Evolutionary conservation across 2,888 invertebrate genomes (phyloP).

Genomic region (Steinernema carpocapsae): DNA sequence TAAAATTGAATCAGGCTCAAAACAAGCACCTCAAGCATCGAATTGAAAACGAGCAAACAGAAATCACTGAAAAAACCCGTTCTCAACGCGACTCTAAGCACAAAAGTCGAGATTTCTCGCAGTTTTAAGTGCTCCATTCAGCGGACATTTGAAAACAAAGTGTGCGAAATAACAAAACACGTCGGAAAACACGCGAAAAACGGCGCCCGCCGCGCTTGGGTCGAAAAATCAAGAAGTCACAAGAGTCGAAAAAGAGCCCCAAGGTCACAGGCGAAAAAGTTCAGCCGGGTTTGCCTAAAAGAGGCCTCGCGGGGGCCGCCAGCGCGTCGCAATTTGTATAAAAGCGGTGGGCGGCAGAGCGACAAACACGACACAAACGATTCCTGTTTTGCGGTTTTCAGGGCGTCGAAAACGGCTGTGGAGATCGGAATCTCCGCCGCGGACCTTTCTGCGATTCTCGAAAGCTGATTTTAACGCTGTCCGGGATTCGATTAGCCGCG

Average conservation of each 20-base stretch:
- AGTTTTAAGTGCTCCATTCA: background rate
- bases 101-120: background rate
- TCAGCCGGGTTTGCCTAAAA: background rate
- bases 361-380: conserved; percentile 25
- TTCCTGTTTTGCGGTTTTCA: conserved; percentile 31
- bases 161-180: conserved; percentile 2
- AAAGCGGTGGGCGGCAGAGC: conserved; percentile 14
- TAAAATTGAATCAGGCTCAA: no score
- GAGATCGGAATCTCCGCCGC: conserved; percentile 20
- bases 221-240: conserved; percentile 3
- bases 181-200: background rate
- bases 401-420: conserved; percentile 15
- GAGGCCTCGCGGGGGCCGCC: background rate
- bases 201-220: background rate
- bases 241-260: conserved; percentile 27
- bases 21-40: no score
- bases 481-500: conserved; percentile 13
- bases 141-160: background rate
- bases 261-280: conserved; percentile 27
- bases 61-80: background rate
- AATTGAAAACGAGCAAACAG: background rate
- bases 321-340: background rate
- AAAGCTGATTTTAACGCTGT: background rate
- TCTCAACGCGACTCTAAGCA: background rate
- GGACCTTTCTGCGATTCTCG: conserved; percentile 5